A percentile compares a stretch with the other conserved stretches of the same genome.
These are phyloP conservation scores for Sebastes umbrosus DNA, from an alignment of 2,797 vertebrate genomes.

Conservation along the genomic window DNA sequence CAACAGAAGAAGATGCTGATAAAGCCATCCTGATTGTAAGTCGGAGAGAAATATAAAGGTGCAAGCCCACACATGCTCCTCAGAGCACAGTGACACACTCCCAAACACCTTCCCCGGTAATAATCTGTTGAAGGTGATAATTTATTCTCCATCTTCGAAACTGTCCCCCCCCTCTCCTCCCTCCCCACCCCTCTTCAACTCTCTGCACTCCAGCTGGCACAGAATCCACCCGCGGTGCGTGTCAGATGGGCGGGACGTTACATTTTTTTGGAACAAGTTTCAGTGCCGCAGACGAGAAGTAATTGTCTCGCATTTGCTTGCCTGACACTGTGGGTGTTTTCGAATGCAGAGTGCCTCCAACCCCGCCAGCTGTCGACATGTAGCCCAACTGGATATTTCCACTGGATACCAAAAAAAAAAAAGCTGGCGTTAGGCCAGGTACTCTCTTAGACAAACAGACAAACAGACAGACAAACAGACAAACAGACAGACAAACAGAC, in stretches of 20 bases:
- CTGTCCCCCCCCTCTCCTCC: background rate
- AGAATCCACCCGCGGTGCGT: slow-evolving; percentile 44
- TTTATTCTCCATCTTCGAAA: slow-evolving; percentile 68
- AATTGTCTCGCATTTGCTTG: slow-evolving; percentile 57
- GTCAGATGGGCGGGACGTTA: slow-evolving; percentile 62
- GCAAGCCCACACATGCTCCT: slow-evolving; percentile 59
- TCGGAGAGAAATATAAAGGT: slow-evolving; percentile 31
- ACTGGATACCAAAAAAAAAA: slow-evolving; percentile 18
- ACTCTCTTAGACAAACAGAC: slow-evolving; percentile 24
- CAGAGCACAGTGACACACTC: slow-evolving; percentile 41
- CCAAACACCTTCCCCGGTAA: slow-evolving; percentile 63
- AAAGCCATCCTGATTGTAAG: background rate
- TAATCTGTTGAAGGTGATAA: slow-evolving; percentile 71
- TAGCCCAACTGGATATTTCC: slow-evolving; percentile 57
- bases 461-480: slow-evolving; percentile 14
- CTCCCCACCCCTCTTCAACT: background rate
- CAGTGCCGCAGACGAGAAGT: slow-evolving; percentile 49
- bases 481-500: slow-evolving; percentile 16
- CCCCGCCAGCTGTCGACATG: slow-evolving; percentile 60
- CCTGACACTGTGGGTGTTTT: slow-evolving; percentile 64
- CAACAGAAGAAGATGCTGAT: background rate
- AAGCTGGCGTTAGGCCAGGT: slow-evolving; percentile 47
- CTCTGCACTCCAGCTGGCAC: slow-evolving; percentile 66
- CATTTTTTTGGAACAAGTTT: slow-evolving; percentile 57
- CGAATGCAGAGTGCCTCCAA: slow-evolving; percentile 51